Evolutionary conservation across 92 coral and sea anemone species (phyloP).

Genomic region (Chrysogorgia sp.): DNA sequence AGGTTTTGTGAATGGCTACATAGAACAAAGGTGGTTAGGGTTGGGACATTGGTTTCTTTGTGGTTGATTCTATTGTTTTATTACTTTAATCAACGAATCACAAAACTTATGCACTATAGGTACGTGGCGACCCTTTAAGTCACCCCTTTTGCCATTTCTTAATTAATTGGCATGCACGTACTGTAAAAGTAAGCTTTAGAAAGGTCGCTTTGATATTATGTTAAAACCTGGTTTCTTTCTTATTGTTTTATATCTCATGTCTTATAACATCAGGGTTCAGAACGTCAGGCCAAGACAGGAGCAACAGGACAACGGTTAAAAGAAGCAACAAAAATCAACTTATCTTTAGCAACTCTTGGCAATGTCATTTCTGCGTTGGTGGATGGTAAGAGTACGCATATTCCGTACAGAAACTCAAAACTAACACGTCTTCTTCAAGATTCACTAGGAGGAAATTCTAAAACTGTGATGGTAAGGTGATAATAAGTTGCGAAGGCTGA

Average conservation of each 20-base stretch:
- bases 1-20: no score
- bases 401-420: conserved; percentile 98
- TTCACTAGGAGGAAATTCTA: conserved; percentile 95
- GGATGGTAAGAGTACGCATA: conserved; percentile 98
- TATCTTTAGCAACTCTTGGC: conserved; percentile 95
- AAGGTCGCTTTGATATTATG: not conserved
- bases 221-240: not conserved
- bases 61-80: no score
- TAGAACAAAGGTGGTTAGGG: no score
- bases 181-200: no score
- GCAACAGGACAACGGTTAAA: conserved; percentile 95
- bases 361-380: conserved; percentile 98
- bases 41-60: no score
- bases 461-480: conserved; percentile 90
- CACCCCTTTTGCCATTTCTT: no score
- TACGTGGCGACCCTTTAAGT: no score
- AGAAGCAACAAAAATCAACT: conserved; percentile 97
- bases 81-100: no score
- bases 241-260: not conserved
- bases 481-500: no score
- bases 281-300: conserved; percentile 95
- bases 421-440: conserved; percentile 94
- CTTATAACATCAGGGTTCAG: conserved; percentile 74
- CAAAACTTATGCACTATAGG: no score
- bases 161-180: no score